phyloP scores from a whole-genome alignment of 2,113 vertebrate species.

The Psettodes erumei region DNA sequence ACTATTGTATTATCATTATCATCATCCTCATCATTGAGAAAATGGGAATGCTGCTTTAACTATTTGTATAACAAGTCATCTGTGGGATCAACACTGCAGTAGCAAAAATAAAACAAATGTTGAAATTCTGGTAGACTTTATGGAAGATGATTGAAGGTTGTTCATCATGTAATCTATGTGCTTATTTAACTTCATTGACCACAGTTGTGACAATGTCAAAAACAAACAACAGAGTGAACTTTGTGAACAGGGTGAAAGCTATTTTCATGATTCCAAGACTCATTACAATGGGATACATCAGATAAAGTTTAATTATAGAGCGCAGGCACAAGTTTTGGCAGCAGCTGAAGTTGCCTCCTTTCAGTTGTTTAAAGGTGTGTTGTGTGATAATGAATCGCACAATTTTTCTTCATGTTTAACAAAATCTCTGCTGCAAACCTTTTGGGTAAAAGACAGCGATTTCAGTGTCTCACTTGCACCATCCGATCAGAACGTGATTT shows the following conservation, averaged over 20 bases:
- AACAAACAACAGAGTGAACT: constrained; percentile 4
- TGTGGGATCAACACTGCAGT: neutral
- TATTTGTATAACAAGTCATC: neutral
- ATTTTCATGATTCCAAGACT: neutral
- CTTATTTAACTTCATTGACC: neutral
- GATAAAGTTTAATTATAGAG: constrained; percentile 19
- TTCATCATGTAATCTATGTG: constrained; percentile 16
- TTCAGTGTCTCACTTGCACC: constrained; percentile 41
- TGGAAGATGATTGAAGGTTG: neutral
- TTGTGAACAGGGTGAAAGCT: neutral
- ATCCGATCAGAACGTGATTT: constrained; percentile 48
- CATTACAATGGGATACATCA: neutral
- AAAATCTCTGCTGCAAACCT: constrained; percentile 20
- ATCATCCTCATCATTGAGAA: neutral
- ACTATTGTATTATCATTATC: neutral
- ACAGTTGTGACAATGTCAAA: neutral
- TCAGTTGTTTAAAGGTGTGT: constrained; percentile 41
- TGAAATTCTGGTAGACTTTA: constrained; percentile 4
- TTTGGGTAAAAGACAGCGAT: constrained; percentile 28
- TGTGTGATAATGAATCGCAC: constrained; percentile 28
- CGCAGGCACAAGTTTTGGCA: constrained; percentile 36
- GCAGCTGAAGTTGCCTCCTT: constrained; percentile 32
- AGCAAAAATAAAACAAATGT: neutral
- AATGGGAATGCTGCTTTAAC: neutral
- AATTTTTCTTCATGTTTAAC: constrained; percentile 25